Evolutionary conservation across 2,113 vertebrate genomes (phyloP).

Genomic region (Microtus richardsoni): DNA sequence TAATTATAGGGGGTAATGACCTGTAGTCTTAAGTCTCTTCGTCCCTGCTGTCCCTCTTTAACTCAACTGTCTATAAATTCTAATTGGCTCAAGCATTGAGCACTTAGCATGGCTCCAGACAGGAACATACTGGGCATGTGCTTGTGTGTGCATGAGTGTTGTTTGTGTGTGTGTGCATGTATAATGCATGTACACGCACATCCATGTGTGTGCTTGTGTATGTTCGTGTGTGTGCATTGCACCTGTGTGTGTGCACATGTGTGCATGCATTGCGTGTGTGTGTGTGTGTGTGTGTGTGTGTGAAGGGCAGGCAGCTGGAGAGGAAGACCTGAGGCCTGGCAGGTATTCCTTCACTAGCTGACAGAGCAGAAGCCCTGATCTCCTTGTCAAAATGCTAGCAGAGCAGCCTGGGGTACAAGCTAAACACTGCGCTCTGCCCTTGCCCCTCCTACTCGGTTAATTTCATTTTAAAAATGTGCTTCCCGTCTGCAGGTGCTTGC

Average conservation of each 20-base stretch:
- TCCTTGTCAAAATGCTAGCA: not conserved
- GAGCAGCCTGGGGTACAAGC: not conserved
- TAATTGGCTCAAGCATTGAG: not conserved
- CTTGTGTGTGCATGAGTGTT: not conserved
- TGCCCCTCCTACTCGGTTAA: not conserved
- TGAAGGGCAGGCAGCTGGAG: not conserved
- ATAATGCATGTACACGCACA: rapidly evolving
- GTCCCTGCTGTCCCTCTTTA: not conserved
- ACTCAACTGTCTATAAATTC: not conserved
- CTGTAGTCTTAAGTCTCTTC: not conserved
- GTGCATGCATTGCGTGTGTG: no score
- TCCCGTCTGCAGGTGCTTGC: not conserved
- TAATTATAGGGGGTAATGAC: not conserved
- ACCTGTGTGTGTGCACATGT: not conserved
- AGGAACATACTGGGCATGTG: not conserved
- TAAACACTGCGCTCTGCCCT: not conserved
- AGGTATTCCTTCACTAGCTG: not conserved
- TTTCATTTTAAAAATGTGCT: not conserved
- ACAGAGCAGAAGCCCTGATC: conserved; percentile 21
- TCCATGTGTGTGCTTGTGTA: no score
- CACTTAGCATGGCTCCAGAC: not conserved
- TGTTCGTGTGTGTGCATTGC: not conserved
- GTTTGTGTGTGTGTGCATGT: not conserved
- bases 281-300: not conserved
- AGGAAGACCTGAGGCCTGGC: not conserved